These are phyloP conservation scores for Globodera rostochiensis DNA, from an alignment of 1,140 invertebrate species.

Conservation along the genomic window DNA sequence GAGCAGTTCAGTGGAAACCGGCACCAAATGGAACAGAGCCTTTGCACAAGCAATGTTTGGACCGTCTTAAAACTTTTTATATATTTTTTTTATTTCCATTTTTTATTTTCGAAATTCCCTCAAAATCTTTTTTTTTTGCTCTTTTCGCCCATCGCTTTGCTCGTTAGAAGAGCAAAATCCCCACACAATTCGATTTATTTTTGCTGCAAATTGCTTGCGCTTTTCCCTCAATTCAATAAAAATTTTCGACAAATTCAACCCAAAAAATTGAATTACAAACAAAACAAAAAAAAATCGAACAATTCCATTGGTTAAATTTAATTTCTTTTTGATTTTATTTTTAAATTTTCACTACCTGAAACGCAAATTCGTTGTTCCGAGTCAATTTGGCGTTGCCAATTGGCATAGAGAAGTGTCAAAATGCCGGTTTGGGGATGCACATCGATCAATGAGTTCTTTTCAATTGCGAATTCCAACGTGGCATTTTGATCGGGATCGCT, in stretches of 20 bases:
- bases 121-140: no score
- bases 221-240: not conserved
- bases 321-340: not conserved
- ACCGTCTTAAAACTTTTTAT: constrained; percentile 67
- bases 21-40: constrained; percentile 2
- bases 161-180: not conserved
- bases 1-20: constrained; percentile 79
- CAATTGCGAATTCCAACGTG: constrained; percentile 60
- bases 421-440: constrained; percentile 54
- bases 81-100: not conserved
- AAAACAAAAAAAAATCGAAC: no score
- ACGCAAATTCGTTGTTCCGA: constrained; percentile 92
- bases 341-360: constrained; percentile 71
- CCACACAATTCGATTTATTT: not conserved
- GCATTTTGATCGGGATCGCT: constrained; percentile 65
- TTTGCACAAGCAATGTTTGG: constrained; percentile 68
- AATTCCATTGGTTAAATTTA: no score
- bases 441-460: constrained; percentile 55
- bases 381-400: constrained; percentile 90
- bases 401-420: constrained; percentile 65
- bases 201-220: no score
- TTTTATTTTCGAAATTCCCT: constrained; percentile 26
- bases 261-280: not conserved
- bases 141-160: not conserved
- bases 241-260: not conserved